These are phyloP conservation scores for Hylaea fasciaria DNA, from an alignment of 2,888 invertebrate species.

Conservation along the genomic window DNA sequence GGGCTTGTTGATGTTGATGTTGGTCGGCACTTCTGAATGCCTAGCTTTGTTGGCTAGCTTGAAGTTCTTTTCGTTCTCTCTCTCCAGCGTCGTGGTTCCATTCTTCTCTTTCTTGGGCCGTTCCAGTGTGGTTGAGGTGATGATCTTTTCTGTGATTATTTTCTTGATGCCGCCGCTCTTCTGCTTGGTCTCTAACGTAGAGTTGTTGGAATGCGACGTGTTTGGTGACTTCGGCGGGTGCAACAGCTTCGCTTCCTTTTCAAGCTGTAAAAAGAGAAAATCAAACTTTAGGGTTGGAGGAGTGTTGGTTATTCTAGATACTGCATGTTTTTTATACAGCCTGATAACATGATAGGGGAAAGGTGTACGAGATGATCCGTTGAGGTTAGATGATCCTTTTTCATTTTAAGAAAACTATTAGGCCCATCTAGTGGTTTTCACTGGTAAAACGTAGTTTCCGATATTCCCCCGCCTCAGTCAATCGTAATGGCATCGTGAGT, in stretches of 20 bases:
- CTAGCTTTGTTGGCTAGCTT: constrained; percentile 71
- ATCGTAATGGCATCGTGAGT: no score
- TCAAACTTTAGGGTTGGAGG: constrained; percentile 2
- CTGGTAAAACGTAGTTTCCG: no score
- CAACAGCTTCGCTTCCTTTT: constrained; percentile 77
- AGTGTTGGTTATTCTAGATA: not conserved
- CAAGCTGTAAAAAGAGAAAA: constrained; percentile 71
- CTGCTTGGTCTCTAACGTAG: constrained; percentile 79
- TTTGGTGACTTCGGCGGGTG: constrained; percentile 79
- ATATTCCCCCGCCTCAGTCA: no score
- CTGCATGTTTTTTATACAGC: no score
- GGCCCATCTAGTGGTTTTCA: no score
- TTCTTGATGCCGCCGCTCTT: constrained; percentile 80
- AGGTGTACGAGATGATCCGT: no score
- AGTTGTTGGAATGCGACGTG: constrained; percentile 78
- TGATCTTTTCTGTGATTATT: constrained; percentile 79
- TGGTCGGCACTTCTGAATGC: constrained; percentile 63
- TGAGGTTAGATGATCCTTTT: no score
- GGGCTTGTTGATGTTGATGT: constrained; percentile 60
- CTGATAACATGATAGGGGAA: no score
- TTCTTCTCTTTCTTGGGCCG: constrained; percentile 79
- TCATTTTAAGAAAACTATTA: no score
- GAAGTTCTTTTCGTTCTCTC: constrained; percentile 80
- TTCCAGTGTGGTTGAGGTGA: constrained; percentile 76
- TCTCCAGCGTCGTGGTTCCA: constrained; percentile 71